phyloP scores from a whole-genome alignment of 1,140 invertebrate genomes.

The Saxidomus purpurata region DNA sequence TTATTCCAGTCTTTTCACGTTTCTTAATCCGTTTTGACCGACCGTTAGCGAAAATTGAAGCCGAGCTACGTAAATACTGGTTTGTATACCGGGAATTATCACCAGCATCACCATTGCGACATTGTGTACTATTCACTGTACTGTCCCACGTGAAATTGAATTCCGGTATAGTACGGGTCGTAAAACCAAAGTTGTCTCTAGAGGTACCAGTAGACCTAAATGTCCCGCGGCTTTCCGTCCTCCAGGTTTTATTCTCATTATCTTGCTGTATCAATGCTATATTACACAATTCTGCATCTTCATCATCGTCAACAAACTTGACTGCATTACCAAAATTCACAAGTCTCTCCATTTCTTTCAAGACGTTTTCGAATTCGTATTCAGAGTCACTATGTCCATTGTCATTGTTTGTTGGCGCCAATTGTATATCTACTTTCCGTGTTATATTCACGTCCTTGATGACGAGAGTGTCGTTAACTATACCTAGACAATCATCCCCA shows the following conservation, averaged over 20 bases:
- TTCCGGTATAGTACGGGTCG: constrained; percentile 20
- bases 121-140: background rate
- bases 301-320: background rate
- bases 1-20: background rate
- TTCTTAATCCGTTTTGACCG: background rate
- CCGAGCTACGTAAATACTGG: constrained; percentile 36
- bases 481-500: background rate
- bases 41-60: background rate
- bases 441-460: background rate
- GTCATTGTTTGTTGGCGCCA: background rate
- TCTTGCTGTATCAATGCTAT: background rate
- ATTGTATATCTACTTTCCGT: background rate
- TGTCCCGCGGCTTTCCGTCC: background rate
- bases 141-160: constrained; percentile 31
- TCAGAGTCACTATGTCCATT: background rate
- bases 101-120: background rate
- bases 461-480: background rate
- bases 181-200: constrained; percentile 30
- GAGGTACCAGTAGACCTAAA: background rate
- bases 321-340: background rate
- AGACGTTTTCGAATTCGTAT: background rate
- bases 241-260: background rate
- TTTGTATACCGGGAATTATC: constrained; percentile 23
- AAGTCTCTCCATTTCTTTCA: constrained; percentile 33
- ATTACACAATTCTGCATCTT: background rate